Base-by-base conservation (phyloP, 2,888 invertebrate genomes). In the Troides helena region DNA sequence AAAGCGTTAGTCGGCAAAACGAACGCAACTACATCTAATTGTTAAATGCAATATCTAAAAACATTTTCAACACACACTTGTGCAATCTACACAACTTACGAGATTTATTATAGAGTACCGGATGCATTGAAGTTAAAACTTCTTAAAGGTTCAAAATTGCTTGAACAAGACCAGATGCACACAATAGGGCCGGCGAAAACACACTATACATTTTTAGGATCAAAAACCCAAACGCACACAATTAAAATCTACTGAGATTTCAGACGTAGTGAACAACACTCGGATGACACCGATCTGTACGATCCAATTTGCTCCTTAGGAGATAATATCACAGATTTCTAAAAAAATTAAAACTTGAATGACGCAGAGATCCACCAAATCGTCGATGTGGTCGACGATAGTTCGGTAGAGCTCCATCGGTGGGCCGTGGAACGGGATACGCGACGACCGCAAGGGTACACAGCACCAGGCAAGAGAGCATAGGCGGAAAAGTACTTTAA, bases 401-500 rank as follows among this genome's bases (percentile, higher is more conserved):
- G 59, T 71, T 67, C 71, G 57, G 62, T 61, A 65, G 36, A 21
- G n/a, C 21, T 23, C 62, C 61, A 23, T 62, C 56, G 63, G 30
- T 14, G 57, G 58, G 58, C 18, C 23, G 58, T 17, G 21, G 25
- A 30, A 8, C 4, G 57, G 21, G 59, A 10, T 36, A 46, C 23
- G n/a, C 30, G 61, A 57, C 43, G n/a, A 73, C 71, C 69, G 68
- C 72, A 70, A 70, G 57, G 66, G 62, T 50, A 61, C 72, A 71
- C 71, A 69, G 75, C 71, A 69, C 65, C 72, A 66, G 68, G 74
- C 74, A 67, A 70, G 72, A 70, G 70, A 65, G 71, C 53, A 23
- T 59, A 71, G 71, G 71, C 30, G 30, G 74, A 14, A 58, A 63
- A 46, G 59, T 61, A 60, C 46, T 30, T 21, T 21, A 10, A 21